phyloP scores from a whole-genome alignment of 2,797 vertebrate genomes.

The Pempheris klunzingeri region DNA sequence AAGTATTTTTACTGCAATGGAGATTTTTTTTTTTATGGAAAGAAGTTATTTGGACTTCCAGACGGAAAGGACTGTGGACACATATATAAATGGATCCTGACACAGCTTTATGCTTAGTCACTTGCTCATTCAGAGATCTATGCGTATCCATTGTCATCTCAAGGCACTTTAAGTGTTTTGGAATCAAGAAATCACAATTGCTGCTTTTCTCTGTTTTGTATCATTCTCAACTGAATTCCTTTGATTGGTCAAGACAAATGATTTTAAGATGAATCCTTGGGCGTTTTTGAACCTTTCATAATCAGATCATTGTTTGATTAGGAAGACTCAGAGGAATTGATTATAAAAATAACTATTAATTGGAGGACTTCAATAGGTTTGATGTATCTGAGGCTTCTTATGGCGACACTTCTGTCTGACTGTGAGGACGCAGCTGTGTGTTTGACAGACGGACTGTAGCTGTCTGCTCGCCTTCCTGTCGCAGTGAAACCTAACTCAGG shows the following conservation, averaged over 20 bases:
- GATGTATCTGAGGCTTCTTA: background rate
- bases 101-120: background rate
- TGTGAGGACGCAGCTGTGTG: background rate
- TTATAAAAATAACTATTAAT: too few species aligned
- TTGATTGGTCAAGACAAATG: background rate
- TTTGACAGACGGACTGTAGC: background rate
- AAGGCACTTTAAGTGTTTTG: background rate
- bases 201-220: background rate
- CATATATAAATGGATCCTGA: background rate
- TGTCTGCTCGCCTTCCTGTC: background rate
- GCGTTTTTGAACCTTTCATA: background rate
- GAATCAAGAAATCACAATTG: background rate
- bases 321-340: too few species aligned
- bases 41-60: too few species aligned
- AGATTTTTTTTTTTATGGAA: too few species aligned
- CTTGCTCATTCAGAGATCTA: background rate
- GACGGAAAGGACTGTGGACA: too few species aligned
- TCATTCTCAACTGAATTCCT: background rate
- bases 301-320: too few species aligned
- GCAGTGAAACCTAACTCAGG: conserved; percentile 1
- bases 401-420: background rate
- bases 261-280: background rate
- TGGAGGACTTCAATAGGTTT: too few species aligned
- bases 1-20: too few species aligned
- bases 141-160: background rate